Percentiles rank a stretch among this genome's conserved stretches.
Evolutionary conservation across 2,888 invertebrate genomes (phyloP).

Genomic region (Nematopogon swammerdamellus): DNA sequence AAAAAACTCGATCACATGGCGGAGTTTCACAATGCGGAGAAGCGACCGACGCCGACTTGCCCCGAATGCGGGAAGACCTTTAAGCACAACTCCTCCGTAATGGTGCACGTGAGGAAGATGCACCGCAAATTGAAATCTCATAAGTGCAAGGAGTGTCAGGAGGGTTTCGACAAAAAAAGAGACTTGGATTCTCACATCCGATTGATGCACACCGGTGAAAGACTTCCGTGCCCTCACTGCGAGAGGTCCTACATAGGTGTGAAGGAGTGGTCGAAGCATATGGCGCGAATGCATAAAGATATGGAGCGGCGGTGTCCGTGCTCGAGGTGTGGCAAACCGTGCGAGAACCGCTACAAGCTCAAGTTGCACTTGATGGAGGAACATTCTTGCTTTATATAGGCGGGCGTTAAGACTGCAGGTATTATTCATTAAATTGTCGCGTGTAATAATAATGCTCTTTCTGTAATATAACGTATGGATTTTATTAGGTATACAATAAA

Average conservation of each 20-base stretch:
- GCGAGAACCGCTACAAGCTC: neutral
- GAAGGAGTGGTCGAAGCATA: neutral
- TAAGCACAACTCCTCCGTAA: neutral
- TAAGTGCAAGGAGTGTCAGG: neutral
- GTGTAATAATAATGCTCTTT: no score
- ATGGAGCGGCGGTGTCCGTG: neutral
- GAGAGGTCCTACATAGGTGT: neutral
- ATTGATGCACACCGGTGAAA: neutral
- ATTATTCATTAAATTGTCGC: no score
- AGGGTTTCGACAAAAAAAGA: neutral
- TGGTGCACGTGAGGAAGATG: neutral
- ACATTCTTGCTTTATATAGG: no score
- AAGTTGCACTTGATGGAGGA: neutral
- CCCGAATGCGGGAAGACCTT: neutral
- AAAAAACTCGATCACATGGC: neutral
- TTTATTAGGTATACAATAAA: no score
- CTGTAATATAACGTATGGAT: no score
- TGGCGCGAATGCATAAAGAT: neutral
- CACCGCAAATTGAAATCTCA: neutral
- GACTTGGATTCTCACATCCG: neutral
- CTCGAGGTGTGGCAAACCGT: neutral
- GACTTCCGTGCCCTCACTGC: neutral
- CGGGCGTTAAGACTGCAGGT: no score
- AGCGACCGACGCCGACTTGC: neutral
- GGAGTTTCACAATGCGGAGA: neutral